Evolutionary conservation across 2,113 vertebrate species (phyloP).

Genomic region (Dicrurus megarhynchus): DNA sequence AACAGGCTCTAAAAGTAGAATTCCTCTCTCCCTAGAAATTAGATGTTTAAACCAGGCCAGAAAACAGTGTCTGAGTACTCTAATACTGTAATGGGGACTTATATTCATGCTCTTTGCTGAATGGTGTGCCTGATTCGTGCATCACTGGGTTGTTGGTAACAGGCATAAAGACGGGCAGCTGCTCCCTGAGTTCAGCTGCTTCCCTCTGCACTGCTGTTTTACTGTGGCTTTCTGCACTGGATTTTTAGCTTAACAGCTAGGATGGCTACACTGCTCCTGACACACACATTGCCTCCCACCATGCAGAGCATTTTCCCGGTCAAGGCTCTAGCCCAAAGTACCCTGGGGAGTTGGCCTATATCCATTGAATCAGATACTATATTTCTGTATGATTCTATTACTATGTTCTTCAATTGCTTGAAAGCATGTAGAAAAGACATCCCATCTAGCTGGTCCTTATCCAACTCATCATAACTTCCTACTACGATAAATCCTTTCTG

Average conservation of each 20-base stretch:
- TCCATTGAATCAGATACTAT: not conserved
- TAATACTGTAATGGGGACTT: not conserved
- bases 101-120: not conserved
- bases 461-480: not conserved
- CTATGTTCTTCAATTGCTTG: not conserved
- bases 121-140: not conserved
- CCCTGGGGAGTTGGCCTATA: not conserved
- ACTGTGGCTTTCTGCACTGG: not conserved
- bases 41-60: not conserved
- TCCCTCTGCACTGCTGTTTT: not conserved
- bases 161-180: not conserved
- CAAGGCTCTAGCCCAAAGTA: not conserved
- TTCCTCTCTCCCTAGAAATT: not conserved
- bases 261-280: not conserved
- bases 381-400: not conserved
- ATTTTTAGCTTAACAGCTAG: not conserved
- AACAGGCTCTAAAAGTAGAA: not conserved
- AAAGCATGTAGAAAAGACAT: not conserved
- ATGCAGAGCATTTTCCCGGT: not conserved
- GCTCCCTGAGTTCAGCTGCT: not conserved
- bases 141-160: not conserved
- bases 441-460: not conserved
- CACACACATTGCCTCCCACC: not conserved
- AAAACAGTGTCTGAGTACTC: not conserved
- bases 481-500: not conserved